Evolutionary conservation across 2,113 vertebrate genomes (phyloP).

Genomic region (Tympanuchus pallidicinctus): DNA sequence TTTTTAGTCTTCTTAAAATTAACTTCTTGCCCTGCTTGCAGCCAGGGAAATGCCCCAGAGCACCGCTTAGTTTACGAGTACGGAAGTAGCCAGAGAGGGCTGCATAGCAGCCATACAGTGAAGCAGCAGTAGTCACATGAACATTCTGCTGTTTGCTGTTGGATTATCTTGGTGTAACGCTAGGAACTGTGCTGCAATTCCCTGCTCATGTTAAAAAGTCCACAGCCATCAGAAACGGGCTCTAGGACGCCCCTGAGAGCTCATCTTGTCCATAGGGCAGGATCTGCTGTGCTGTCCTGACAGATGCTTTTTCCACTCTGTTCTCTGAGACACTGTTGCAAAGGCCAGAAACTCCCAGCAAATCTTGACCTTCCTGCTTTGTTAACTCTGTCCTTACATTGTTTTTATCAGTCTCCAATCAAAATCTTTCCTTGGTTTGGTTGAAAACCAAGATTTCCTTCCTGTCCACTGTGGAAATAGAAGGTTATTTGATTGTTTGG

Average conservation of each 20-base stretch:
- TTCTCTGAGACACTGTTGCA: background rate
- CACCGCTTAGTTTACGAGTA: background rate
- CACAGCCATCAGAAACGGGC: rapidly evolving
- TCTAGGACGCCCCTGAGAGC: background rate
- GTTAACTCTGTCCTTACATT: background rate
- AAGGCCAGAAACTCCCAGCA: background rate
- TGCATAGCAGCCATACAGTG: background rate
- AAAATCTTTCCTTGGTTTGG: background rate
- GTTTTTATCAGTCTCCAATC: background rate
- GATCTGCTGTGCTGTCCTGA: background rate
- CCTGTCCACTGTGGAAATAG: background rate
- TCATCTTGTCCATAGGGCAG: background rate
- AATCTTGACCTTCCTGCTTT: background rate
- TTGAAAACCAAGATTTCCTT: background rate
- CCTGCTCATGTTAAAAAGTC: background rate
- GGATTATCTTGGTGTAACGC: rapidly evolving
- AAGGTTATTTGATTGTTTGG: background rate
- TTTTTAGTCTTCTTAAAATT: background rate
- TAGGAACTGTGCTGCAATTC: background rate
- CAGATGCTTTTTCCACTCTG: background rate
- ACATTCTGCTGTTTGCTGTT: background rate
- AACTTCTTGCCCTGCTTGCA: no score
- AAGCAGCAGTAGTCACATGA: no score
- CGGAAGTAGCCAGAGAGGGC: background rate
- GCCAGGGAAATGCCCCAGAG: background rate